These are phyloP conservation scores for Parapsyche elsis DNA, from an alignment of 1,140 invertebrate genomes.

Conservation along the genomic window DNA sequence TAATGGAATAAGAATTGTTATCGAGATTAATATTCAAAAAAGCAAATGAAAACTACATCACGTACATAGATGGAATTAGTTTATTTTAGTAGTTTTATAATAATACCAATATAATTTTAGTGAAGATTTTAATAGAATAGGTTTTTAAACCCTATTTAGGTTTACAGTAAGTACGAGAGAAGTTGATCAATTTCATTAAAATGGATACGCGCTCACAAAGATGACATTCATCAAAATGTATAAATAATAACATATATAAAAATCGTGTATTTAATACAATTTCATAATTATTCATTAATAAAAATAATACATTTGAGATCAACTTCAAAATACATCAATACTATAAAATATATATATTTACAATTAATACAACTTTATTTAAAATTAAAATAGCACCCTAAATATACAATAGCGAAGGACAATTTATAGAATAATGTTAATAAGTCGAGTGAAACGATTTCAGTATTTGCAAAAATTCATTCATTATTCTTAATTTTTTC, in stretches of 20 bases:
- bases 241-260: background rate
- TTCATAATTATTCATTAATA: background rate
- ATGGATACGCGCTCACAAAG: background rate
- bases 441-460: no score
- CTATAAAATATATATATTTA: background rate
- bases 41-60: background rate
- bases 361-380: background rate
- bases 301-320: constrained; percentile 23
- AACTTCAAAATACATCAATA: constrained; percentile 17
- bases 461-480: background rate
- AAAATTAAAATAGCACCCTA: background rate
- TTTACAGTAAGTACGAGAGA: background rate
- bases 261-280: no score
- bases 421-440: background rate
- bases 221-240: background rate
- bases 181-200: background rate
- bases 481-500: background rate
- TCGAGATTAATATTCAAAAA: no score
- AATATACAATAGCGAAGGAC: background rate
- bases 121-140: background rate
- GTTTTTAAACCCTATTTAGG: background rate
- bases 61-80: no score
- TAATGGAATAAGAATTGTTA: background rate
- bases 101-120: background rate
- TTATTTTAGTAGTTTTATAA: no score